These are phyloP conservation scores for Thripadectes ignobilis DNA, from an alignment of 2,797 vertebrate species.

Conservation along the genomic window DNA sequence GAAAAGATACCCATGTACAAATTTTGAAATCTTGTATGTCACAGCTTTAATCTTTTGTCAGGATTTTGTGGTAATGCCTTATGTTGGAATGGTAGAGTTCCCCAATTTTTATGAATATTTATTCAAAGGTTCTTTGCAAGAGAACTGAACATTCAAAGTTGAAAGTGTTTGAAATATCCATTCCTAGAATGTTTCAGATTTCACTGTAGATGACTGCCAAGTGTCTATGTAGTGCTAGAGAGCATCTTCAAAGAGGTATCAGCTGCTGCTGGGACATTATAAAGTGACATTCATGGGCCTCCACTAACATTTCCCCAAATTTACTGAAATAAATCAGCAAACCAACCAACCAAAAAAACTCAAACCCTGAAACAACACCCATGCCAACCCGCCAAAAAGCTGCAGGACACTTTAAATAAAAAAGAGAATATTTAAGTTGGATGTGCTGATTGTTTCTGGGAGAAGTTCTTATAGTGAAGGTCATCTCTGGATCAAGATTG, in stretches of 20 bases:
- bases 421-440: not conserved
- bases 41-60: not conserved
- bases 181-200: not conserved
- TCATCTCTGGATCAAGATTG: not conserved
- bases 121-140: not conserved
- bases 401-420: not conserved
- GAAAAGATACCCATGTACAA: not conserved
- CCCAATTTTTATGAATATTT: not conserved
- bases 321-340: not conserved
- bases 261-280: not conserved
- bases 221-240: not conserved
- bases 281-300: not conserved
- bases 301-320: not conserved
- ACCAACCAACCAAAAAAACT: not conserved
- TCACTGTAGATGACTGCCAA: not conserved
- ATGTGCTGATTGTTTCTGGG: not conserved
- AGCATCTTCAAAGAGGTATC: not conserved
- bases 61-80: not conserved
- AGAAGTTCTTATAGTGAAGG: not conserved
- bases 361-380: rapidly evolving
- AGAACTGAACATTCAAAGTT: not conserved
- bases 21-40: not conserved
- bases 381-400: not conserved
- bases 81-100: not conserved
- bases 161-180: not conserved